Evolutionary conservation across 2,888 invertebrate species (phyloP).

Genomic region (Drosophila aldrichi): DNA sequence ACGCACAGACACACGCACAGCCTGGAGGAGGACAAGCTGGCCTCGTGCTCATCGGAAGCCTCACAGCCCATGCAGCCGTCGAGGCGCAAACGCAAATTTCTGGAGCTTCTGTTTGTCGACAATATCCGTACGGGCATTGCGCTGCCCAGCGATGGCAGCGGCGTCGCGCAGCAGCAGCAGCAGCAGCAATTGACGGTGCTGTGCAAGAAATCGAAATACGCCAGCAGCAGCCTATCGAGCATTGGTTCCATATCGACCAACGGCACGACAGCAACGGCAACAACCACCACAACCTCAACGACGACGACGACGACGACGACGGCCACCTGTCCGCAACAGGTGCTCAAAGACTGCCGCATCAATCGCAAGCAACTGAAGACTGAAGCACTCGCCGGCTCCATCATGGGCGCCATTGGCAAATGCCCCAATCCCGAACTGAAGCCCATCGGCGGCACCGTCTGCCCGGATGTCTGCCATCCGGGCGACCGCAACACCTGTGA

Average conservation of each 20-base stretch:
- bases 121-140: conserved; percentile 75
- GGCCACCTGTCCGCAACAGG: conserved; percentile 65
- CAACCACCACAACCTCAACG: conserved; percentile 8
- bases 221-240: conserved; percentile 51
- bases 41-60: not conserved
- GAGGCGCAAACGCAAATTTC: conserved; percentile 62
- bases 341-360: conserved; percentile 77
- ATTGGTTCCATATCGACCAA: conserved; percentile 17
- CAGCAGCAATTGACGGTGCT: conserved; percentile 36
- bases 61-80: not conserved
- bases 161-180: not conserved
- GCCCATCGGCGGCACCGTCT: conserved; percentile 6
- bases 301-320: conserved; percentile 10
- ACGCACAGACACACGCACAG: conserved; percentile 23
- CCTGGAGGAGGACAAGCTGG: conserved; percentile 12
- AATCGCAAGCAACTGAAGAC: conserved; percentile 81
- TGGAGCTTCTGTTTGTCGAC: conserved; percentile 74
- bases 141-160: conserved; percentile 40
- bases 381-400: conserved; percentile 81
- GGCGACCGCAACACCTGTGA: conserved; percentile 72
- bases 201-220: conserved; percentile 65
- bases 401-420: conserved; percentile 83
- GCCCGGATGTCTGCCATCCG: conserved; percentile 64
- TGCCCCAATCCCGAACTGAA: conserved; percentile 69
- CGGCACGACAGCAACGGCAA: not conserved